Conservation (phyloP, 1,140 invertebrate genomes). For the Triops cancriformis region DNA sequence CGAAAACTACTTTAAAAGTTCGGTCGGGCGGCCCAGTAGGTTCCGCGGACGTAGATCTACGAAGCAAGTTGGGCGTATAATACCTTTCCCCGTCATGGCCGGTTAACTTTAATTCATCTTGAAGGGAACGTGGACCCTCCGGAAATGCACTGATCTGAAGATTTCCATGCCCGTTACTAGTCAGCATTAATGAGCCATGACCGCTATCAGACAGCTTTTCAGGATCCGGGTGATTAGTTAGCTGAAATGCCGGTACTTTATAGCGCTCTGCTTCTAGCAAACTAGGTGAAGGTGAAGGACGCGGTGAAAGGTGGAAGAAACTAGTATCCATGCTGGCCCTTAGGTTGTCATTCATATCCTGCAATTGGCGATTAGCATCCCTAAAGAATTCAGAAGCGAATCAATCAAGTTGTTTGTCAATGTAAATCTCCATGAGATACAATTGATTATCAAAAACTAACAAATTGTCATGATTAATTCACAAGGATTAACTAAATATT, state of each 20-base stretch:
- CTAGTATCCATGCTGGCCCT: conserved; percentile 39
- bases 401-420: conserved; percentile 24
- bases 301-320: conserved; percentile 23
- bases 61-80: neutral
- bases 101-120: conserved; percentile 28
- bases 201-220: conserved; percentile 20
- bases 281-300: conserved; percentile 25
- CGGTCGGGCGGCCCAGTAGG: conserved; percentile 45
- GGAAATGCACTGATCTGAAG: conserved; percentile 29
- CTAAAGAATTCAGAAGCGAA: conserved; percentile 36
- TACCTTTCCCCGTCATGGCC: conserved; percentile 27
- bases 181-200: conserved; percentile 18
- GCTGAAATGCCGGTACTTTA: neutral
- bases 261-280: neutral
- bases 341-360: conserved; percentile 52
- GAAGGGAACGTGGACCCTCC: conserved; percentile 21
- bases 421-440: too few relatives aligned
- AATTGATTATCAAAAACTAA: too few relatives aligned
- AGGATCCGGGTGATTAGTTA: conserved; percentile 14
- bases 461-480: too few relatives aligned
- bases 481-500: too few relatives aligned
- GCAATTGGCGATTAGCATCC: conserved; percentile 50
- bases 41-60: conserved; percentile 27
- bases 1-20: conserved; percentile 56
- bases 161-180: neutral